Evolutionary conservation across 2,888 invertebrate species (phyloP).

Genomic region (Perdita meconis): DNA sequence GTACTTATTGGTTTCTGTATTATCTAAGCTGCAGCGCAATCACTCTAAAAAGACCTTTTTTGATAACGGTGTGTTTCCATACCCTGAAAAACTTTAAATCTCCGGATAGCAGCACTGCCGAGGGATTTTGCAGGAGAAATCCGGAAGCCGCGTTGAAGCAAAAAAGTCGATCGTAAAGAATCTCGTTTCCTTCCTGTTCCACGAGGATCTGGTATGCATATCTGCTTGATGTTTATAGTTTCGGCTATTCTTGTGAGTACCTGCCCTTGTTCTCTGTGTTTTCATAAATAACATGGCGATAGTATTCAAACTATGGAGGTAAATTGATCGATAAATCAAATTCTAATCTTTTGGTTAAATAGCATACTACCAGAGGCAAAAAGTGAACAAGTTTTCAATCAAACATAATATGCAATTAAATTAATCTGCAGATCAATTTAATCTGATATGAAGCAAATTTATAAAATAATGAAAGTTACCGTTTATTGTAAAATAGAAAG

Average conservation of each 20-base stretch:
- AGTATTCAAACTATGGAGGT: not conserved
- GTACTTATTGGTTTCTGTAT: conserved; percentile 37
- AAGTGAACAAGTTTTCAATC: no score
- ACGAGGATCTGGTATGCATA: conserved; percentile 25
- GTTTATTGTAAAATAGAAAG: no score
- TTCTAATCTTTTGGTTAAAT: no score
- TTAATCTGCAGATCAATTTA: no score
- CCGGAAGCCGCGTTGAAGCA: conserved; percentile 45
- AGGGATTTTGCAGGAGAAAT: conserved; percentile 48
- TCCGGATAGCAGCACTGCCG: not conserved
- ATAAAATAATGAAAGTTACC: no score
- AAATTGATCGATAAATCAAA: conserved; percentile 5
- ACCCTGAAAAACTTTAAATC: conserved; percentile 36
- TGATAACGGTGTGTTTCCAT: conserved; percentile 40
- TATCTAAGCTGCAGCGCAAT: conserved; percentile 31
- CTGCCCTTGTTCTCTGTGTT: not conserved
- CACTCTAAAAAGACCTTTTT: conserved; percentile 33
- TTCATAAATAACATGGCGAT: not conserved
- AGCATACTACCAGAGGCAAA: no score
- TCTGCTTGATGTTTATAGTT: conserved; percentile 24
- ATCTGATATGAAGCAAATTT: no score
- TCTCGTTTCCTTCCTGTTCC: conserved; percentile 41
- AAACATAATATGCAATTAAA: no score
- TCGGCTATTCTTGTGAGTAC: conserved; percentile 12
- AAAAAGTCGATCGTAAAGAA: conserved; percentile 65